phyloP scores from a whole-genome alignment of 2,113 vertebrate species.

The Calidris pygmaea region DNA sequence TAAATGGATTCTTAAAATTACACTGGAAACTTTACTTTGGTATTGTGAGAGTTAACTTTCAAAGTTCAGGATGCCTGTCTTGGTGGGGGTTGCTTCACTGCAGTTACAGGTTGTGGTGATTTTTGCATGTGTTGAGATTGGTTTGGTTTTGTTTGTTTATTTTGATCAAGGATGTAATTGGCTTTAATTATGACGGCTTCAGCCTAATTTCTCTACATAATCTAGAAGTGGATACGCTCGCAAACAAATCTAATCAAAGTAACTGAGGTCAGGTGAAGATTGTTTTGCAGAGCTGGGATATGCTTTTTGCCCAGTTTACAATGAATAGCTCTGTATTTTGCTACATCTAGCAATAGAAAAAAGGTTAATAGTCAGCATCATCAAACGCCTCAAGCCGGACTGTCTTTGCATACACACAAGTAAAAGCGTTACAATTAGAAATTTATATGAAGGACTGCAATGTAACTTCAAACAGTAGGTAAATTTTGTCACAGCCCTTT shows the following conservation, averaged over 20 bases:
- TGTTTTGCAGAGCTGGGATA: neutral
- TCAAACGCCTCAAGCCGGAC: neutral
- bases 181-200: neutral
- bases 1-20: neutral
- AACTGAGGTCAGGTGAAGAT: neutral
- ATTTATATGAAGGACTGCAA: neutral
- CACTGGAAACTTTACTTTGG: neutral
- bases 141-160: neutral
- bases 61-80: neutral
- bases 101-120: neutral
- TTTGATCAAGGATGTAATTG: neutral
- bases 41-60: neutral
- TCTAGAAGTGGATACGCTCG: neutral
- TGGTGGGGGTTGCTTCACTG: neutral
- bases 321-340: neutral
- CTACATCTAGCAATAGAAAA: neutral
- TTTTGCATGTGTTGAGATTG: neutral
- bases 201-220: neutral
- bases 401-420: neutral
- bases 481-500: neutral
- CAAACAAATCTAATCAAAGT: neutral
- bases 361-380: neutral
- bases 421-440: neutral
- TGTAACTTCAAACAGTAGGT: neutral
- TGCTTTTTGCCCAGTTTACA: neutral